Evolutionary conservation across 2,888 invertebrate genomes (phyloP), one percentile per base, ranked within the genome.

Genomic region (Glaucopsyche alexis): DNA sequence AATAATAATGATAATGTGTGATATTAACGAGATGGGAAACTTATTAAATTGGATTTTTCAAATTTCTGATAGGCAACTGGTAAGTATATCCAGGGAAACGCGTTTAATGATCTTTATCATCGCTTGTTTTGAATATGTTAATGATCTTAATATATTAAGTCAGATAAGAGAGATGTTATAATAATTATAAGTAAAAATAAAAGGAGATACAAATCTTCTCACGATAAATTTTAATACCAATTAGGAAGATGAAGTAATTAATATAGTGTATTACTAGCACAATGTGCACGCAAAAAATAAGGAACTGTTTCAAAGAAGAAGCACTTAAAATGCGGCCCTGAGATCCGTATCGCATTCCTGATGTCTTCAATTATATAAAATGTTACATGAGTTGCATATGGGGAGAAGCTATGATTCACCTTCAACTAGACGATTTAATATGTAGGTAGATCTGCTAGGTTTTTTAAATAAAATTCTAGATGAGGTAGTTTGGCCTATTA

Each of bases 271-370:
- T 29, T 29, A 73, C 71, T 70, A 67, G 60, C 65, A 75, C 60
- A 76, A 76, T 75, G 72, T 72, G 72, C 66, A 73, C 38, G 74
- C 71, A 77, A 77, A 77, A 79, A 78, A 79, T 77, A 72, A 78
- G 86, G 84, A 86, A 86, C 81, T 77, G 79, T 79, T 82, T 76
- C 76, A 76, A 81, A 80, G 80, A 81, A 82, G 83, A 81, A 81
- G 79, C 84, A 83, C 87, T 87, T 88, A 84, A 82, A 79, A 75
- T 75, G 78, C 80, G 87, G 77, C 87, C 88, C 76, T 87, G 85
- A 79, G 80, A 78, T 80, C 78, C 77, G 82, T 81, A 82, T 83
- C 82, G 84, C 81, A 86, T 82, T 83, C 80, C 72, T 81, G 80
- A 78, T 76, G 74, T 75, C 77, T 76, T 76, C 67, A 67, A 52